Evolutionary conservation across 2,888 invertebrate genomes (phyloP).

Genomic region (Brenthis ino): DNA sequence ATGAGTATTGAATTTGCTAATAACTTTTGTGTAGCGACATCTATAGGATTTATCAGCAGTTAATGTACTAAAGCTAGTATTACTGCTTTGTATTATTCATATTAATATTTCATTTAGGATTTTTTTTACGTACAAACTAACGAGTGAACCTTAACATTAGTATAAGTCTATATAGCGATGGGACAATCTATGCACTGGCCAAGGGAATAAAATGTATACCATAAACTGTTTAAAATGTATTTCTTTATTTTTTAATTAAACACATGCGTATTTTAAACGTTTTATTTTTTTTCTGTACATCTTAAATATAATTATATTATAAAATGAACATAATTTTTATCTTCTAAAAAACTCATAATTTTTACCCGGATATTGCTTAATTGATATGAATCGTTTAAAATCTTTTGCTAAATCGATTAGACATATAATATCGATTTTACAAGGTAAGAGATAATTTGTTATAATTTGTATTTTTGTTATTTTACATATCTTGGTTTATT

Average conservation of each 20-base stretch:
- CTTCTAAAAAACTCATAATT: conserved; percentile 4
- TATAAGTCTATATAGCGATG: conserved; percentile 6
- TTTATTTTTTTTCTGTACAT: conserved; percentile 38
- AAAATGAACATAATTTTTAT: conserved; percentile 11
- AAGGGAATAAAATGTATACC: conserved; percentile 44
- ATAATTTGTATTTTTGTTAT: too few relatives aligned
- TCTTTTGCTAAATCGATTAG: conserved; percentile 9
- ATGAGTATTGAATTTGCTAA: too few relatives aligned
- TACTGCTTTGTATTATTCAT: too few relatives aligned
- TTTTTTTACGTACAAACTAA: too few relatives aligned
- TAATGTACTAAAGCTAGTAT: too few relatives aligned
- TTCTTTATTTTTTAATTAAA: conserved; percentile 38
- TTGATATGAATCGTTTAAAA: neutral
- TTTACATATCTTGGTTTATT: too few relatives aligned
- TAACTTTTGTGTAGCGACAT: too few relatives aligned
- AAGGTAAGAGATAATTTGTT: too few relatives aligned
- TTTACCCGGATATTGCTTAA: conserved; percentile 11
- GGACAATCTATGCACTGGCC: conserved; percentile 61
- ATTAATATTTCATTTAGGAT: too few relatives aligned
- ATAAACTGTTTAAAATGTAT: conserved; percentile 24
- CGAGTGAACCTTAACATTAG: neutral
- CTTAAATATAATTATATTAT: conserved; percentile 25
- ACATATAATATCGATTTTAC: neutral
- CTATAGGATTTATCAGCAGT: too few relatives aligned
- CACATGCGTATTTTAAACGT: conserved; percentile 32